Evolutionary conservation across 2,888 invertebrate genomes (phyloP).

Genomic region (Sphinx pinastri): DNA sequence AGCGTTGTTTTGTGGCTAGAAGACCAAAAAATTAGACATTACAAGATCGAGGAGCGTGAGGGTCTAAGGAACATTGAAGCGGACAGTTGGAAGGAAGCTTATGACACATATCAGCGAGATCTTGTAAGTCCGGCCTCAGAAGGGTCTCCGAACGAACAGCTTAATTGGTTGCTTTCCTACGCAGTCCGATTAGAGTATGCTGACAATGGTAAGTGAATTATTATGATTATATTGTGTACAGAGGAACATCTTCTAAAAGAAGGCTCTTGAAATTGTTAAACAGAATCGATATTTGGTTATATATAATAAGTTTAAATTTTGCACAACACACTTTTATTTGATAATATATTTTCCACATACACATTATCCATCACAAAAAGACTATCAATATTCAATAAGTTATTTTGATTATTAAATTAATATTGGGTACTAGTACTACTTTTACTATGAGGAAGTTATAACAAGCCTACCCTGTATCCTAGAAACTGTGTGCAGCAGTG

Average conservation of each 20-base stretch:
- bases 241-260: neutral
- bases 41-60: slow-evolving; percentile 91
- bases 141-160: slow-evolving; percentile 85
- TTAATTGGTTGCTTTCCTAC: slow-evolving; percentile 94
- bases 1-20: slow-evolving; percentile 95
- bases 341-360: neutral
- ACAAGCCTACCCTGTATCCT: too few species aligned
- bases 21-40: slow-evolving; percentile 95
- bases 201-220: slow-evolving; percentile 86
- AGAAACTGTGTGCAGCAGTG: too few species aligned
- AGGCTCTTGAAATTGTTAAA: too few species aligned
- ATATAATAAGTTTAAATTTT: too few species aligned
- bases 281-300: too few species aligned
- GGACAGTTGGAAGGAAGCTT: slow-evolving; percentile 89
- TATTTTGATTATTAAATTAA: too few species aligned
- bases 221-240: neutral
- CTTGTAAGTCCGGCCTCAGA: slow-evolving; percentile 88
- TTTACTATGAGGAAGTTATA: too few species aligned
- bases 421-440: too few species aligned
- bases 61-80: slow-evolving; percentile 87
- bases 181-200: slow-evolving; percentile 93
- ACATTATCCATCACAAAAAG: neutral
- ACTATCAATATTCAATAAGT: too few species aligned
- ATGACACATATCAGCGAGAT: slow-evolving; percentile 89
- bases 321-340: neutral